These are phyloP conservation scores for Diadegma fenestrale DNA, from an alignment of 2,888 invertebrate genomes.

Conservation along the genomic window DNA sequence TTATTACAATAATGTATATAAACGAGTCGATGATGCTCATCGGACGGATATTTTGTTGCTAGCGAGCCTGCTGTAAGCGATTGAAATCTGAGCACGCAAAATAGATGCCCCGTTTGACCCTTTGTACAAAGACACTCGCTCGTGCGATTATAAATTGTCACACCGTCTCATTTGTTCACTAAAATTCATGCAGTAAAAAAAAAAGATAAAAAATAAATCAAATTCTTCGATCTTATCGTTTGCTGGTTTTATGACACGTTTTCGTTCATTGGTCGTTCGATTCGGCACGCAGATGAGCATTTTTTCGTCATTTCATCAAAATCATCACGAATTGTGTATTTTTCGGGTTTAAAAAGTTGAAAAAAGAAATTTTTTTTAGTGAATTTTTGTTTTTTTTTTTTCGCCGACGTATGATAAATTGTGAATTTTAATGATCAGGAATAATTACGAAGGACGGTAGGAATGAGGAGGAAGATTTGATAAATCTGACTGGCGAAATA, in stretches of 20 bases:
- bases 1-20: neutral
- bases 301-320: neutral
- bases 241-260: neutral
- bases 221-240: conserved; percentile 2
- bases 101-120: neutral
- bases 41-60: conserved; percentile 7
- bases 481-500: neutral
- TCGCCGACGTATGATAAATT: neutral
- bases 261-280: neutral
- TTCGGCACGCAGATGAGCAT: neutral
- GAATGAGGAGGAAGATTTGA: neutral
- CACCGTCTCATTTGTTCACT: neutral
- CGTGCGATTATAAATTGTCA: neutral
- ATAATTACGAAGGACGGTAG: neutral
- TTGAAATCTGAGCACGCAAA: neutral
- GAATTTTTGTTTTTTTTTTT: too few relatives aligned
- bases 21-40: neutral
- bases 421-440: neutral
- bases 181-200: neutral
- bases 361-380: too few relatives aligned
- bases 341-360: too few relatives aligned
- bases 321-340: neutral
- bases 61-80: neutral
- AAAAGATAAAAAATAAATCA: neutral
- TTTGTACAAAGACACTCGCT: neutral